These are phyloP conservation scores for Pocillopora damicornis DNA, from an alignment of 64 coral and sea anemone genomes.

Conservation along the genomic window DNA sequence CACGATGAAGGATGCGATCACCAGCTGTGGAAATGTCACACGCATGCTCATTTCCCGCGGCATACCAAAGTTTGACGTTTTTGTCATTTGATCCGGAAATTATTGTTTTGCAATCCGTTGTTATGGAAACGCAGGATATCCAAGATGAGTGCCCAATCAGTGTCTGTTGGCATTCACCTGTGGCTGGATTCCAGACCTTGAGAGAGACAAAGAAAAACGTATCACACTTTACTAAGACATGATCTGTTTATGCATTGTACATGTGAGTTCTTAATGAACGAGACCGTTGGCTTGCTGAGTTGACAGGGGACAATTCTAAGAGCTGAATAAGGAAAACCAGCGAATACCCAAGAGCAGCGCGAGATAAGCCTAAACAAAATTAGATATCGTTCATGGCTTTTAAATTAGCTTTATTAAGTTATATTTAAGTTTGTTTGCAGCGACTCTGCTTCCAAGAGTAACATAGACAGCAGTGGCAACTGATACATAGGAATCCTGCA, in stretches of 20 bases:
- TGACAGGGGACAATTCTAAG: too few relatives aligned
- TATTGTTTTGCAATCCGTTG: constrained; percentile 68
- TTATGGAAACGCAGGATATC: constrained; percentile 75
- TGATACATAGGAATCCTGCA: too few relatives aligned
- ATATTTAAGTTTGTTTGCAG: too few relatives aligned
- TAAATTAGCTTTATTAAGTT: too few relatives aligned
- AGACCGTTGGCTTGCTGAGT: too few relatives aligned
- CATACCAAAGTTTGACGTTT: constrained; percentile 77
- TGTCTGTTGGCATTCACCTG: constrained; percentile 67
- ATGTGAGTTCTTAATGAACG: background rate
- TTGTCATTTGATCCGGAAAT: constrained; percentile 88
- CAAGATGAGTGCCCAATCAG: constrained; percentile 84
- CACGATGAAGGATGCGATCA: constrained; percentile 78
- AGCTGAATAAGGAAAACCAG: too few relatives aligned
- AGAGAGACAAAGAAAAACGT: background rate
- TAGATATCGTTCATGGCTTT: too few relatives aligned
- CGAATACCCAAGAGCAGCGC: too few relatives aligned
- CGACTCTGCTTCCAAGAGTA: too few relatives aligned
- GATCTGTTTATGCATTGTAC: background rate
- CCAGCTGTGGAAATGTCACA: constrained; percentile 23
- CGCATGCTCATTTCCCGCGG: constrained; percentile 44
- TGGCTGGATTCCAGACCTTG: constrained; percentile 66
- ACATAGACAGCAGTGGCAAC: too few relatives aligned
- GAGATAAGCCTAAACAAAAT: too few relatives aligned
- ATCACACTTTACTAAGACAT: background rate